Percentiles rank a stretch among this genome's conserved stretches.
Evolutionary conservation across 2,888 invertebrate genomes (phyloP).

Genomic region (Terebella lapidaria): DNA sequence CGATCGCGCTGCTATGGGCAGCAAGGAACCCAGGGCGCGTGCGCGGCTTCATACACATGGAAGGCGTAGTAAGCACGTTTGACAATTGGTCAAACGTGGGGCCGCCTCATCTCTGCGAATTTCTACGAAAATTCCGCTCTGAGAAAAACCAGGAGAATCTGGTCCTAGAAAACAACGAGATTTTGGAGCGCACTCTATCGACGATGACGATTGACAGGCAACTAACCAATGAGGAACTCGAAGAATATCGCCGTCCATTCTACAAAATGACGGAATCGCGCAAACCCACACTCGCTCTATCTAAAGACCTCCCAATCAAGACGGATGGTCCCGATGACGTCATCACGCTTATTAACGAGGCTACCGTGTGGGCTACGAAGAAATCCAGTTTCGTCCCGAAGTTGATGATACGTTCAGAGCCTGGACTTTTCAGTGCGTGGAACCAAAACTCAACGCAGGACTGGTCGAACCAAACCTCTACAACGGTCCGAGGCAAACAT

Average conservation of each 20-base stretch:
- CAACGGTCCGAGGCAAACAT: conserved; percentile 10
- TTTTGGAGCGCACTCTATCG: conserved; percentile 9
- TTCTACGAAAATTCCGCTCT: conserved; percentile 13
- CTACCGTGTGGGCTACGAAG: conserved; percentile 5
- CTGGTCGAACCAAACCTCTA: conserved; percentile 9
- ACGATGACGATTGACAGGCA: conserved; percentile 8
- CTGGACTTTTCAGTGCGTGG: conserved; percentile 13
- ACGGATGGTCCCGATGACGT: conserved; percentile 13
- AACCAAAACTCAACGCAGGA: conserved; percentile 1
- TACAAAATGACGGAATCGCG: conserved; percentile 2
- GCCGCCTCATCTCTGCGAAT: conserved; percentile 1
- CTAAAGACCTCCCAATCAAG: conserved; percentile 14
- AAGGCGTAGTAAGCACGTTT: conserved; percentile 6
- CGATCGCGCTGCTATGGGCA: conserved; percentile 17
- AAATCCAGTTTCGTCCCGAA: conserved; percentile 7
- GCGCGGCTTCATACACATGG: conserved; percentile 12
- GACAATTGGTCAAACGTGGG: conserved; percentile 8
- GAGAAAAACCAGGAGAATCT: conserved; percentile 8
- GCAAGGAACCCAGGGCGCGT: conserved; percentile 8
- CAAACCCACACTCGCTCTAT: conserved; percentile 14
- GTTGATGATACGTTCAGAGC: conserved; percentile 13
- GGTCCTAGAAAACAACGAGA: conserved; percentile 13
- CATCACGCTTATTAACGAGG: background rate
- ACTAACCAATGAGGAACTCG: conserved; percentile 14
- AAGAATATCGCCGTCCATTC: conserved; percentile 12